Percentiles rank a stretch among this genome's conserved stretches.
phyloP scores from a whole-genome alignment of 2,888 invertebrate species.

The Drosophila rellima region DNA sequence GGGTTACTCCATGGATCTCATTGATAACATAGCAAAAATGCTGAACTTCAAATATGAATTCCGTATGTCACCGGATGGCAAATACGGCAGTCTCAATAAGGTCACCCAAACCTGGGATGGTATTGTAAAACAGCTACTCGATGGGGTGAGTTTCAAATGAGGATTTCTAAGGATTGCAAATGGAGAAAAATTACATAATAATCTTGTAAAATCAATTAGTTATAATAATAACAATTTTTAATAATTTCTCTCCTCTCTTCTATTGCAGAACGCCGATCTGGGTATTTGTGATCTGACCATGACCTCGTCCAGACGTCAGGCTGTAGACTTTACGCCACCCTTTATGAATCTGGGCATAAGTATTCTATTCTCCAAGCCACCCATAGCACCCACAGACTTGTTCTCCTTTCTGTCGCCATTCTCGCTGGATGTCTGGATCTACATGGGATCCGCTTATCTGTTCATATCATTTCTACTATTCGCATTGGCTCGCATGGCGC shows the following conservation, averaged over 20 bases:
- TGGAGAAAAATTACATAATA: background rate
- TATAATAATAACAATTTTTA: background rate
- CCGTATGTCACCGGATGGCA: slow-evolving; percentile 90
- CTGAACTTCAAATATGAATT: slow-evolving; percentile 90
- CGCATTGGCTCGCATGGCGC: slow-evolving; percentile 93
- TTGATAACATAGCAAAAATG: slow-evolving; percentile 91
- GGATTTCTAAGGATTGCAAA: background rate
- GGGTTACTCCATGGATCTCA: slow-evolving; percentile 96
- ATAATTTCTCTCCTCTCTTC: background rate
- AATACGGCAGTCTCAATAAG: slow-evolving; percentile 90
- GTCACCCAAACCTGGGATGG: slow-evolving; percentile 92
- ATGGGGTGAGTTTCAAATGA: slow-evolving; percentile 87
- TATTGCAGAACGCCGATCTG: slow-evolving; percentile 94
- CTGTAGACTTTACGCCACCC: slow-evolving; percentile 97
- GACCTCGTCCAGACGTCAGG: slow-evolving; percentile 94
- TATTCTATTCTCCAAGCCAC: slow-evolving; percentile 93
- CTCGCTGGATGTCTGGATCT: slow-evolving; percentile 95
- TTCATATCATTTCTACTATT: slow-evolving; percentile 94
- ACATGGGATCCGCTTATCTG: slow-evolving; percentile 94
- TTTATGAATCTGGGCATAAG: slow-evolving; percentile 99
- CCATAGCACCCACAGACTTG: slow-evolving; percentile 90
- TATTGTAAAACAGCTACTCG: slow-evolving; percentile 90
- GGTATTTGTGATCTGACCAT: slow-evolving; percentile 98
- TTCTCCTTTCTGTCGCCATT: slow-evolving; percentile 97
- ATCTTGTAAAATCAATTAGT: background rate